Evolutionary conservation across 1,140 invertebrate genomes (phyloP).

Genomic region (Hylaeus anthracinus): DNA sequence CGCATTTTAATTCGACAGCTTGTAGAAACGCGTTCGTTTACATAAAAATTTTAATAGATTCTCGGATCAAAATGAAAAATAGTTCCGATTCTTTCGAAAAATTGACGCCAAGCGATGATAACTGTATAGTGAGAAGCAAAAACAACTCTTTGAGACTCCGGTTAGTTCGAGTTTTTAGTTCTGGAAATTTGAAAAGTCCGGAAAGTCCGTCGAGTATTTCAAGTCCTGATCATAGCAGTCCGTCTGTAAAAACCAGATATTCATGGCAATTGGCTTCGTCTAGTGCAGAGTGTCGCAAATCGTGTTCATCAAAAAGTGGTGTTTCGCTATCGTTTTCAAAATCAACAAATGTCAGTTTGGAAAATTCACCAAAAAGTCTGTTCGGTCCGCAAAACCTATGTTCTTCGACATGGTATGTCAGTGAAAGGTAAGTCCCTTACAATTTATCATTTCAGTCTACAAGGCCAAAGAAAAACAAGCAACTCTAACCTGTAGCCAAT

Average conservation of each 20-base stretch:
- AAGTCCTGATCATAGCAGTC: constrained; percentile 42
- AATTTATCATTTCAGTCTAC: background rate
- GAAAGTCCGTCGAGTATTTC: constrained; percentile 51
- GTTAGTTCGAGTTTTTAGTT: constrained; percentile 59
- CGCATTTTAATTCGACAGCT: background rate
- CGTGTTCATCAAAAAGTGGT: constrained; percentile 35
- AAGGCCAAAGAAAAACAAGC: background rate
- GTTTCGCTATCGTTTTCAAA: constrained; percentile 28
- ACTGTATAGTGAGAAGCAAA: constrained; percentile 20
- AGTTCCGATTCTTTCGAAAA: constrained; percentile 34
- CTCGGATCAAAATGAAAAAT: constrained; percentile 35
- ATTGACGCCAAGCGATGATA: background rate
- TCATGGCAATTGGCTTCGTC: constrained; percentile 55
- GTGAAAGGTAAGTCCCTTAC: constrained; percentile 46
- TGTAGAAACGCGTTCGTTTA: background rate
- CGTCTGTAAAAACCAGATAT: constrained; percentile 40
- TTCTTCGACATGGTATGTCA: constrained; percentile 28
- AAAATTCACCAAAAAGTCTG: constrained; percentile 25
- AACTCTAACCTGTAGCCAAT: background rate
- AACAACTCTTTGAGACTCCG: constrained; percentile 56
- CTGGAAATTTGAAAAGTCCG: constrained; percentile 40
- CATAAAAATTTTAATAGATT: background rate
- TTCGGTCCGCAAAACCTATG: background rate
- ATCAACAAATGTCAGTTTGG: background rate
- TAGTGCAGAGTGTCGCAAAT: constrained; percentile 24